Conservation (phyloP, 2,797 vertebrate genomes). For the Molossus alvarezi region DNA sequence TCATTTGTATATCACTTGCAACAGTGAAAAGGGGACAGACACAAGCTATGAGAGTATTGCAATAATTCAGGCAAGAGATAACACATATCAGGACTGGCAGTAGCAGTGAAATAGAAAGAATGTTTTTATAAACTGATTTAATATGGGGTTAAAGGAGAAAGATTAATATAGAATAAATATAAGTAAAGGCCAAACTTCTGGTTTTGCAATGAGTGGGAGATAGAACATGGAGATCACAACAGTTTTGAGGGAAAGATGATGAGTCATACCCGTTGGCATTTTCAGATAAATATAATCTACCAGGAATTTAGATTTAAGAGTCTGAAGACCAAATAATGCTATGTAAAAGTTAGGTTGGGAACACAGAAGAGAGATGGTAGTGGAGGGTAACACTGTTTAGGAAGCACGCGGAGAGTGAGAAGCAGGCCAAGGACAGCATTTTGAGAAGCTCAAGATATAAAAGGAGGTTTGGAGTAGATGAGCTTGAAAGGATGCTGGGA, state of each 20-base stretch:
- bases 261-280: constrained; percentile 54
- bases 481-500: constrained; percentile 6
- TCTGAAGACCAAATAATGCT: constrained; percentile 44
- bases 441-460: background rate
- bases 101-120: background rate
- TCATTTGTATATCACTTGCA: constrained; percentile 25
- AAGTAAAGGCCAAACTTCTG: constrained; percentile 8
- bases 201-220: constrained; percentile 34
- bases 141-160: constrained; percentile 35
- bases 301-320: constrained; percentile 53
- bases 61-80: background rate
- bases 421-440: background rate
- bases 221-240: background rate
- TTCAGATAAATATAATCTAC: constrained; percentile 62
- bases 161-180: background rate
- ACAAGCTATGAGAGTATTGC: background rate
- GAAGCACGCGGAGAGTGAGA: background rate
- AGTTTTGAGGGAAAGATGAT: constrained; percentile 51
- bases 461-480: background rate
- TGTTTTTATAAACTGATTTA: constrained; percentile 12
- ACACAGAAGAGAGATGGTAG: background rate
- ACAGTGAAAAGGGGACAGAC: background rate
- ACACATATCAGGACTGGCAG: background rate
- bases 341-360: background rate
- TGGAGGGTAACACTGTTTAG: background rate